Evolutionary conservation across 2,888 invertebrate species (phyloP).

Genomic region (Apamea sordens): DNA sequence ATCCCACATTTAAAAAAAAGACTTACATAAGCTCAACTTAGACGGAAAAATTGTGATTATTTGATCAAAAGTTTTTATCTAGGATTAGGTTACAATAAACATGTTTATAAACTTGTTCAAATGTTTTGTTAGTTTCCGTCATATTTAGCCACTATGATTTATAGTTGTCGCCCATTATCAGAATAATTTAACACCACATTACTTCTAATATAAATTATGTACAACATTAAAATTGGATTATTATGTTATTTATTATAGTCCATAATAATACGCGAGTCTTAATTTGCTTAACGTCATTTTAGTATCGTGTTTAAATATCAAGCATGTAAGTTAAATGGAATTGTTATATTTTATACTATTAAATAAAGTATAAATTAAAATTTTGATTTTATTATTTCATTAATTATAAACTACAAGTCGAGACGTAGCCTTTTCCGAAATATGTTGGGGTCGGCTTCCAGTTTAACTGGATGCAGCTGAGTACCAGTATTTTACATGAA

Average conservation of each 20-base stretch:
- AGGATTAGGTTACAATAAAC: conserved; percentile 45
- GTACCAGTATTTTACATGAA: too few relatives aligned
- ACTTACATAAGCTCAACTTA: conserved; percentile 39
- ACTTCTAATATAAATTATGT: conserved; percentile 2
- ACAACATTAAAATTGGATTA: conserved; percentile 35
- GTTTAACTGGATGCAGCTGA: too few relatives aligned
- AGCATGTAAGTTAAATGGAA: conserved; percentile 80
- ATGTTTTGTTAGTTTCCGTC: conserved; percentile 28
- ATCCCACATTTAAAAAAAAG: conserved; percentile 11
- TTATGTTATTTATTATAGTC: conserved; percentile 36
- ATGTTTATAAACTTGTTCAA: conserved; percentile 40
- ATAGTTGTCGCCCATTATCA: conserved; percentile 10
- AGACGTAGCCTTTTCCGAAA: too few relatives aligned
- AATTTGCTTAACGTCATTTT: conserved; percentile 63
- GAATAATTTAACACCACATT: conserved; percentile 14
- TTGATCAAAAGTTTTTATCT: conserved; percentile 52
- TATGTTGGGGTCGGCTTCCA: too few relatives aligned
- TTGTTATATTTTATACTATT: conserved; percentile 85
- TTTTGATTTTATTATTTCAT: conserved; percentile 47
- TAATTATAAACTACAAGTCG: too few relatives aligned
- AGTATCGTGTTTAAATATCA: conserved; percentile 72
- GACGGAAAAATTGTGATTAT: conserved; percentile 34
- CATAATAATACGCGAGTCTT: conserved; percentile 46
- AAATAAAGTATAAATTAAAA: conserved; percentile 78
- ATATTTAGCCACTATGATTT: conserved; percentile 16